phyloP scores from a whole-genome alignment of 2,888 invertebrate species.

The Encarsia formosa region DNA sequence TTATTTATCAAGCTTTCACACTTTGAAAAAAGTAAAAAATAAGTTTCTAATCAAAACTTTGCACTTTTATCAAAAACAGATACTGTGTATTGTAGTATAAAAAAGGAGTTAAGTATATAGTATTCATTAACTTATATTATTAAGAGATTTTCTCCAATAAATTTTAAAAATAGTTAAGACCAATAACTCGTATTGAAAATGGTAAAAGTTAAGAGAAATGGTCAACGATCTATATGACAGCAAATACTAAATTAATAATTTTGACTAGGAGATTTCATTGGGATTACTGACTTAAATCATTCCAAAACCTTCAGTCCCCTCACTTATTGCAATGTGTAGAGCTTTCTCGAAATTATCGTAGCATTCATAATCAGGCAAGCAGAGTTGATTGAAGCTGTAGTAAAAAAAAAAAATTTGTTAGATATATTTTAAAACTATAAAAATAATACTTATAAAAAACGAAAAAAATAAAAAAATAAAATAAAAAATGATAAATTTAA shows the following conservation, averaged over 20 bases:
- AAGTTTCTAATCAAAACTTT: conserved; percentile 18
- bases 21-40: no score
- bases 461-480: no score
- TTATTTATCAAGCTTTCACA: no score
- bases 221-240: conserved; percentile 18
- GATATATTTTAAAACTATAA: not conserved
- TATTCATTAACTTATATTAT: no score
- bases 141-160: conserved; percentile 14
- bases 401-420: conserved; percentile 27
- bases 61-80: conserved; percentile 26
- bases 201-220: conserved; percentile 20
- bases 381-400: conserved; percentile 89
- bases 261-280: conserved; percentile 29
- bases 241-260: conserved; percentile 23
- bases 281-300: conserved; percentile 54
- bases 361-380: conserved; percentile 89
- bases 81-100: conserved; percentile 24
- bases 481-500: no score
- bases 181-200: conserved; percentile 23
- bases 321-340: conserved; percentile 85
- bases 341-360: conserved; percentile 92
- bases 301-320: conserved; percentile 92
- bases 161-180: conserved; percentile 19
- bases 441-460: conserved; percentile 1
- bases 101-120: conserved; percentile 24